phyloP scores from a whole-genome alignment of 2,797 vertebrate species.

The Gila robusta region DNA sequence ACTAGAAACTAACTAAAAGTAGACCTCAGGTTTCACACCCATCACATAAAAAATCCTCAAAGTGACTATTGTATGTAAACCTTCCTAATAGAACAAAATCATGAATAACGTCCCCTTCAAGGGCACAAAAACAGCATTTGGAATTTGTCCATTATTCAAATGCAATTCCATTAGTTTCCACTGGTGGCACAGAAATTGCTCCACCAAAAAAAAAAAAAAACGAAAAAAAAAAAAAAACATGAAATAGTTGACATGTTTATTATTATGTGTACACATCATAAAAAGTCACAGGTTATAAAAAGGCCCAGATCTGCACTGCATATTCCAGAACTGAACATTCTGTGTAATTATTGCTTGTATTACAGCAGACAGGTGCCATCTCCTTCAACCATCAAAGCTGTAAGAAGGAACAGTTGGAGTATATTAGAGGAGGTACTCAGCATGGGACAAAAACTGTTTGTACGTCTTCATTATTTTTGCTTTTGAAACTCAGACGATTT shows the following conservation, averaged over 20 bases:
- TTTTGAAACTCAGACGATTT: constrained; percentile 53
- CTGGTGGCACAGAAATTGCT: not conserved
- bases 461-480: constrained; percentile 46
- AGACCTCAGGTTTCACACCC: not conserved
- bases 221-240: not conserved
- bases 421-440: constrained; percentile 37
- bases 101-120: not conserved
- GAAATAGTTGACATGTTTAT: not conserved
- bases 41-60: not conserved
- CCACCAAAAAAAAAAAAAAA: not conserved
- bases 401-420: constrained; percentile 48
- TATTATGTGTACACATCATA: constrained; percentile 1
- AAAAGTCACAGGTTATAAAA: constrained; percentile 7
- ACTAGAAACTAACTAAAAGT: not conserved
- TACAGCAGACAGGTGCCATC: constrained; percentile 46
- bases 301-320: not conserved
- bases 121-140: not conserved
- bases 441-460: constrained; percentile 18
- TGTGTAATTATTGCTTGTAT: constrained; percentile 41
- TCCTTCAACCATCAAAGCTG: constrained; percentile 40
- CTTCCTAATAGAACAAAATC: not conserved
- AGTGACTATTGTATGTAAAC: not conserved
- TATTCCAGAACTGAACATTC: constrained; percentile 23
- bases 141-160: not conserved
- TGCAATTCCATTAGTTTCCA: not conserved